Evolutionary conservation across 1,140 invertebrate species (phyloP), one percentile per base, ranked within the genome.

Genomic region (Drosophila pandora): DNA sequence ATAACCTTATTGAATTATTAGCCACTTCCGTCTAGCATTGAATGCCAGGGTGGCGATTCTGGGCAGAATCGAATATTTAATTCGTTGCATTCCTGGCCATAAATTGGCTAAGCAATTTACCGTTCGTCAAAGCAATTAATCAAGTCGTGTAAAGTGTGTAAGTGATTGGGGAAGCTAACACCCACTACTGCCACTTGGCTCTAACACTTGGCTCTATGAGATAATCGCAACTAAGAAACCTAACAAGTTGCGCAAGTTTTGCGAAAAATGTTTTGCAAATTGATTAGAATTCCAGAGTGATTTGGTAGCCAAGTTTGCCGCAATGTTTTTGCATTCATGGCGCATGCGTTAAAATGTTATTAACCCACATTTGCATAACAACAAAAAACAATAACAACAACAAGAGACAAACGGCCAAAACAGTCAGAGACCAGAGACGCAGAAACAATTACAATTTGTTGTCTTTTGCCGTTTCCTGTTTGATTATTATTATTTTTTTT

Each of bases 311-410:
- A 30, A 13, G 41, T n/a, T 13, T 13, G 43, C 67, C 34, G 37
- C 59, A 47, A 17, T 61, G 52, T 71, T 85, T 79, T 61, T 9
- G 53, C 68, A 87, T 87, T 73, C 82, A 81, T 63, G 56, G 83
- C 79, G 76, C 84, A 72, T 88, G 79, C 83, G 71, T 52, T 68
- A 47, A 79, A 87, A 88, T 83, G 83, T 87, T 87, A 87, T 87
- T 88, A 87, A 87, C 83, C 83, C 71, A 88, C 75, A 87, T 87
- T 87, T 87, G 83, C 83, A 87, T 87, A 87, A 87, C 72, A 79
- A 74, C 69, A 56, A 78, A 8, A 32, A 70, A 50, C 32, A 37
- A 68, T 17, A 54, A 48, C 22, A 67, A 55, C 53, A 56, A 41
- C 61, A 76, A 76, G 21, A 68, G 48, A 9, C 5, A n/a, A 61